Conservation (phyloP, 2,113 vertebrate genomes). For the Psophia crepitans region DNA sequence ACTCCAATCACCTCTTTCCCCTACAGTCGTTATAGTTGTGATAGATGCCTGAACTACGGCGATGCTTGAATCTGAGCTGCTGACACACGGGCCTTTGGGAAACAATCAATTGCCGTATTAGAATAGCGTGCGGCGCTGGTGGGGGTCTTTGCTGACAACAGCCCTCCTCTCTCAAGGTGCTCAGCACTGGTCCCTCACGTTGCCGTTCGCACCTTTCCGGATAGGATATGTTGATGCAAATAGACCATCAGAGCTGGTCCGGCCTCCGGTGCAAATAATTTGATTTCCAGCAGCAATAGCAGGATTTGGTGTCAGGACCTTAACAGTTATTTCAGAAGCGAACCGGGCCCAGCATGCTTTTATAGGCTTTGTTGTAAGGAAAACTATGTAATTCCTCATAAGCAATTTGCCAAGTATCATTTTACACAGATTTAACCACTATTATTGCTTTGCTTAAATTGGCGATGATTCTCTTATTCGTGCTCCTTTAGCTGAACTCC, state of each 20-base stretch:
- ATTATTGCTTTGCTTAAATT: neutral
- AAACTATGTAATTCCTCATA: neutral
- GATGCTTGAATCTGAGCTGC: neutral
- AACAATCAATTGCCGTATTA: neutral
- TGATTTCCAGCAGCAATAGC: neutral
- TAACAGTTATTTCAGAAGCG: neutral
- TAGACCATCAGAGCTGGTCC: neutral
- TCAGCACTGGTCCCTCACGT: neutral
- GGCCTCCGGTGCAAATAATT: neutral
- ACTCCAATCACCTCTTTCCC: neutral
- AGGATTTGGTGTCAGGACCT: neutral
- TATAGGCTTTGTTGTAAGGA: neutral
- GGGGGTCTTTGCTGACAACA: neutral
- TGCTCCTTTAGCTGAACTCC: neutral
- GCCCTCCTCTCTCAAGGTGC: neutral
- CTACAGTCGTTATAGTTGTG: neutral
- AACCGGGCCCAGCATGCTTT: neutral
- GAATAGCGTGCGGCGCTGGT: accelerated
- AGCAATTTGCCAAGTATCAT: neutral
- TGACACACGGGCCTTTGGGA: neutral
- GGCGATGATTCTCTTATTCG: neutral
- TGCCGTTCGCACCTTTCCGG: neutral
- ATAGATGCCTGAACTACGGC: neutral
- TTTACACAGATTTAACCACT: neutral
- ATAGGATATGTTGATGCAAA: neutral